Base-by-base conservation (phyloP, 2,888 invertebrate genomes). In the Macrosiphum euphorbiae region DNA sequence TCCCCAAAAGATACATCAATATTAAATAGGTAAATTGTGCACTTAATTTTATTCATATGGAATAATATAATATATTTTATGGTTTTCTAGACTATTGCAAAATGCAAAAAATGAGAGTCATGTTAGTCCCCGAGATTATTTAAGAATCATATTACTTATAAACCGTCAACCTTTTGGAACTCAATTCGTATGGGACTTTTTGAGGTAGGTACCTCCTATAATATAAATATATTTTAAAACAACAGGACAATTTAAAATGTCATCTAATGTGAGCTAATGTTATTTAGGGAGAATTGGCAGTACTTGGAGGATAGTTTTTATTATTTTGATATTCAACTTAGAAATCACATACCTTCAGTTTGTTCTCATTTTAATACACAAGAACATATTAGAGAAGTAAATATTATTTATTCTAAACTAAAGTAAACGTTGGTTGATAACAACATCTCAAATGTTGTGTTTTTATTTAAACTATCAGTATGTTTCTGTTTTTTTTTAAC, bases 51-150 rank as follows among this genome's bases (percentile, higher is more conserved):
- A 94, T 92, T 58, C 35, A 3, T n/a, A 41, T 13, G 13, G 44
- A 90, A 94, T 94, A 91, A 44, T 58, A 88, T 28, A 28, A 88
- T 28, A 28, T 89, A 92, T 91, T 94, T 94, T 67, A 93, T 90
- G 94, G 5, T 44, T 44, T 95, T 95, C 55, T 95, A 98, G 98
- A 95, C 97, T 97, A 95, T 96, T 99, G 47, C 96, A 97, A 0
- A 96, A 97, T 90, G 97, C 98, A 0, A 97, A 97, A 96, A 97
- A 98, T 95, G 97, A 98, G 95, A 96, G 96, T 0, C 96, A 97
- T 95, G 97, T 99, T 0, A 97, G 98, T 58, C 96, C 97, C 7
- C 99, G 99, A 96, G 99, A 99, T 96, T 98, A 98, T 95, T 97
- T 98, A 95, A 96, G 96, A 0, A 97, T 98, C 78, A 95, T 99